Percentiles rank a stretch among this genome's conserved stretches.
phyloP scores from a whole-genome alignment of 2,113 vertebrate genomes.

The Corydoras sp. region DNA sequence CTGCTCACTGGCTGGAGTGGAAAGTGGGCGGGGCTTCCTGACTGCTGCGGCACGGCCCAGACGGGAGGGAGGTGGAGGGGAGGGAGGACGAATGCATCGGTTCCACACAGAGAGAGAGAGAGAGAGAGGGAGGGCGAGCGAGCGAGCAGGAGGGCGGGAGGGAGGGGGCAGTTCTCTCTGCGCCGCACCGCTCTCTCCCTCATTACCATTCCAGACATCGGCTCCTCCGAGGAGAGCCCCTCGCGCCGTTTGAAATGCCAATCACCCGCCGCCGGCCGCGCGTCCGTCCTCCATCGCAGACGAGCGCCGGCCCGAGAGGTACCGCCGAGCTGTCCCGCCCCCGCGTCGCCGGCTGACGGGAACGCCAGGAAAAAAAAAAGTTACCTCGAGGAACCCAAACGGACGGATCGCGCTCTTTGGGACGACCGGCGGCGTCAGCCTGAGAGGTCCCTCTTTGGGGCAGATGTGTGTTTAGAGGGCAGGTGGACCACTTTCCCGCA shows the following conservation, averaged over 20 bases:
- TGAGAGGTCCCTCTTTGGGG: no score
- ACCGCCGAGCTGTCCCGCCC: constrained; percentile 25
- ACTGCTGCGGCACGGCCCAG: constrained; percentile 54
- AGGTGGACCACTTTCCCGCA: constrained; percentile 17
- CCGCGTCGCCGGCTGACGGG: background rate
- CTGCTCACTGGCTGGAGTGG: constrained; percentile 34
- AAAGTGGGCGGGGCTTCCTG: constrained; percentile 52
- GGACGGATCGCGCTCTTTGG: constrained; percentile 15
- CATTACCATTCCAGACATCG: constrained; percentile 51
- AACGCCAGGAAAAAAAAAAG: constrained; percentile 15
- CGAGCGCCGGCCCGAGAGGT: constrained; percentile 7
- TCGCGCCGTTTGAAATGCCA: constrained; percentile 40
- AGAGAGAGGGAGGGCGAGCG: constrained; percentile 43
- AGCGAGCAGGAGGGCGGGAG: constrained; percentile 31
- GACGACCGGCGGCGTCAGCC: background rate
- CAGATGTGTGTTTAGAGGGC: constrained; percentile 8
- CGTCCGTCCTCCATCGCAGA: constrained; percentile 32
- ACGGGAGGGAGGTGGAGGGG: constrained; percentile 34
- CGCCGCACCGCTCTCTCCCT: constrained; percentile 41
- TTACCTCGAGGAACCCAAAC: constrained; percentile 20
- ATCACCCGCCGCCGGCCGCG: constrained; percentile 31
- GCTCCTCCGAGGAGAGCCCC: constrained; percentile 42
- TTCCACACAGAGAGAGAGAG: background rate
- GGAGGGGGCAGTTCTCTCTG: constrained; percentile 39
- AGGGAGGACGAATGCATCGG: constrained; percentile 33